These are phyloP conservation scores for Adelges cooleyi DNA, from an alignment of 1,140 invertebrate species.

Conservation along the genomic window DNA sequence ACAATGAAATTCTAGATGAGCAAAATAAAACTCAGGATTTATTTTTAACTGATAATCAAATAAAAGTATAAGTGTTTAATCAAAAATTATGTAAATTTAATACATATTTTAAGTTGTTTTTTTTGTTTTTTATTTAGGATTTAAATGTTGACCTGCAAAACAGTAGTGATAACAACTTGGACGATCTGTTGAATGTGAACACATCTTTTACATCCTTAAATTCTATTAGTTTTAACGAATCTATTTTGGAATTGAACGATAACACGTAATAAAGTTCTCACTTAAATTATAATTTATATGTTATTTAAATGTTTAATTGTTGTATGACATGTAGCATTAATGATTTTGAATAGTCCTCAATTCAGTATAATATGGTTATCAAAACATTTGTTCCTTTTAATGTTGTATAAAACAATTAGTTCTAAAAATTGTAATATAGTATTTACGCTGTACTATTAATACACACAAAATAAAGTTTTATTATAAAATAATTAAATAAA, in stretches of 20 bases:
- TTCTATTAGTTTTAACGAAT: constrained; percentile 16
- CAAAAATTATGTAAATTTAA: not conserved
- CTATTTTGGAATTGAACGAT: constrained; percentile 10
- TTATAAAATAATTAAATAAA: no score
- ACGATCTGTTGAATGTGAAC: constrained; percentile 13
- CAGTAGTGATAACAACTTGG: constrained; percentile 13
- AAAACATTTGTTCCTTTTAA: no score
- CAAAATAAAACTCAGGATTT: not conserved
- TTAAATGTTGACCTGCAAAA: not conserved
- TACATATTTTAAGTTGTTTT: not conserved
- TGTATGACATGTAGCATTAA: no score
- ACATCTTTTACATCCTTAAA: constrained; percentile 9
- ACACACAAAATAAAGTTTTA: no score
- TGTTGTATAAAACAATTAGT: no score
- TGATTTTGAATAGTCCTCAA: no score
- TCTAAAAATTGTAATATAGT: no score
- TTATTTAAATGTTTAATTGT: no score
- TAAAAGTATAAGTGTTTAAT: not conserved
- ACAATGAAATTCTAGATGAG: not conserved
- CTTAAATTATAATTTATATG: no score
- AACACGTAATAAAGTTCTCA: no score
- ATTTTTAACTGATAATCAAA: constrained; percentile 8
- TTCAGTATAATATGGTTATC: no score
- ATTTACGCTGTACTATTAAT: no score
- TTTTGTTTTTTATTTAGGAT: constrained; percentile 4